Evolutionary conservation across 1,140 invertebrate genomes (phyloP).

Genomic region (Drosophila novamexicana): DNA sequence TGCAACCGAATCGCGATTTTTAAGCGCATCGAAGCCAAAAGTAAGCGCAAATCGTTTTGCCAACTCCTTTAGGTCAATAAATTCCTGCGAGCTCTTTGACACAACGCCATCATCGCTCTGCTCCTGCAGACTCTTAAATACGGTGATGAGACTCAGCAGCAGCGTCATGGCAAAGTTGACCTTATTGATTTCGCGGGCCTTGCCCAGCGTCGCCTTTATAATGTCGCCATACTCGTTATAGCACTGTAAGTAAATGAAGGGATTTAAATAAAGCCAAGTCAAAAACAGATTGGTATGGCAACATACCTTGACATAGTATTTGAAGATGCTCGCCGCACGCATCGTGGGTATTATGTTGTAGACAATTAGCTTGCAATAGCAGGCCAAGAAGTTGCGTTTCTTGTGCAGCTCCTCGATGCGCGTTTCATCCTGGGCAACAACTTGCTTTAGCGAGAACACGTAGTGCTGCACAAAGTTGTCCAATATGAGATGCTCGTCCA

Average conservation of each 20-base stretch:
- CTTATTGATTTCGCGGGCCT: slow-evolving; percentile 99
- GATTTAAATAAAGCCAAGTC: too few relatives aligned
- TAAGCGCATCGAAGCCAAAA: slow-evolving; percentile 98
- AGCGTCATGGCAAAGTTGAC: slow-evolving; percentile 98
- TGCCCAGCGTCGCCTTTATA: slow-evolving; percentile 98
- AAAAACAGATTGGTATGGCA: too few relatives aligned
- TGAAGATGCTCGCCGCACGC: slow-evolving; percentile 96
- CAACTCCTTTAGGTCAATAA: slow-evolving; percentile 89
- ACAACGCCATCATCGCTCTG: slow-evolving; percentile 66
- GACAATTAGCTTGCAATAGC: slow-evolving; percentile 98
- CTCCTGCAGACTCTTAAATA: slow-evolving; percentile 74
- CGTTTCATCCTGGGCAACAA: slow-evolving; percentile 94
- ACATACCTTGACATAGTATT: slow-evolving; percentile 96
- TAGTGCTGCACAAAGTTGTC: slow-evolving; percentile 96
- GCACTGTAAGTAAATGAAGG: slow-evolving; percentile 87
- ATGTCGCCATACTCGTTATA: slow-evolving; percentile 99
- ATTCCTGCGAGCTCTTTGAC: slow-evolving; percentile 76
- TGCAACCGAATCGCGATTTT: slow-evolving; percentile 98
- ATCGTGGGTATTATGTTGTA: slow-evolving; percentile 98
- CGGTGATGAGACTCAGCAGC: slow-evolving; percentile 89
- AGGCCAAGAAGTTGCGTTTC: slow-evolving; percentile 96
- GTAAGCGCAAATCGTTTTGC: slow-evolving; percentile 98
- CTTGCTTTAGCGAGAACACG: slow-evolving; percentile 89
- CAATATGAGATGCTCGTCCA: slow-evolving; percentile 91
- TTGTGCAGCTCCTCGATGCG: slow-evolving; percentile 98